phyloP scores from a whole-genome alignment of 2,113 vertebrate species.

The Tachuris rubrigastra region DNA sequence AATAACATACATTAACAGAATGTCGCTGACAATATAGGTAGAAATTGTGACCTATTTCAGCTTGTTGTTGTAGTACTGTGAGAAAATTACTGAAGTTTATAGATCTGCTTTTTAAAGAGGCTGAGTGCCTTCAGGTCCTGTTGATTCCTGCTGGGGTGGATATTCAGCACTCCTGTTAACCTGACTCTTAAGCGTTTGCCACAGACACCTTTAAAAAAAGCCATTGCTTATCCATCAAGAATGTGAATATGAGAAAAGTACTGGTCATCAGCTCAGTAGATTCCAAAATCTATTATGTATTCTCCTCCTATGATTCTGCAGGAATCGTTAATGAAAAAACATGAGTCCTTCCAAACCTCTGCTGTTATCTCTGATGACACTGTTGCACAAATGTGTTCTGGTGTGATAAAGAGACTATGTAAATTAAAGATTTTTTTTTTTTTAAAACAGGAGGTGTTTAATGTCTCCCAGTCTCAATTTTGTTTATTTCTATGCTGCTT shows the following conservation, averaged over 20 bases:
- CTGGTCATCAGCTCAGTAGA: background rate
- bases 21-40: background rate
- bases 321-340: background rate
- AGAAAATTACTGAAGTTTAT: background rate
- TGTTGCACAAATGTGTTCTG: background rate
- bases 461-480: background rate
- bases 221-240: background rate
- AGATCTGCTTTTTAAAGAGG: background rate
- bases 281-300: background rate
- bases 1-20: background rate
- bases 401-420: background rate
- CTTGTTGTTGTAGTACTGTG: background rate
- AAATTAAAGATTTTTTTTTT: background rate
- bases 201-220: background rate
- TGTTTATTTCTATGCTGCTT: background rate
- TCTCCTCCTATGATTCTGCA: background rate
- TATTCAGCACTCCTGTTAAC: background rate
- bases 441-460: background rate
- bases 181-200: background rate
- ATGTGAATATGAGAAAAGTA: background rate
- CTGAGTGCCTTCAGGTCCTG: background rate
- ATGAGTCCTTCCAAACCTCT: background rate
- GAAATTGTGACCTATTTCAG: background rate
- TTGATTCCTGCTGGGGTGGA: background rate
- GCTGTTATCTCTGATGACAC: background rate